Base-by-base conservation (phyloP, 1,140 invertebrate genomes). In the Dendrolimus kikuchii region DNA sequence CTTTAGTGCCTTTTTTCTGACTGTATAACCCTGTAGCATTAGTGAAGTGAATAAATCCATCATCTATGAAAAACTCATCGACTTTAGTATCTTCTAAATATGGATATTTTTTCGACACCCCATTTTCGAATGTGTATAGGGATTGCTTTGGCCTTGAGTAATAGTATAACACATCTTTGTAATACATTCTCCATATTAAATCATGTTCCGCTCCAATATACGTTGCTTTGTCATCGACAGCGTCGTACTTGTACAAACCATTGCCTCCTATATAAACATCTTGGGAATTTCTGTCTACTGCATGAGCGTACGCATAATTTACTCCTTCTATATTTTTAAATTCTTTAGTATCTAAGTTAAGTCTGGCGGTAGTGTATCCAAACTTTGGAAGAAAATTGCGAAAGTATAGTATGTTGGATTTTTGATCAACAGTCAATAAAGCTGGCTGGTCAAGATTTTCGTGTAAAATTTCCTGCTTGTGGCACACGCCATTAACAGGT, bases 11-110 rank as follows among this genome's bases (percentile, higher is more conserved):
- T 57, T 76, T 79, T 38, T 67, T 67, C 53, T 77, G 74, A 49
- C 69, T 62, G 40, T 64, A 83, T 10, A 84, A 55, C 9, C 81
- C 78, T 6, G 69, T 71, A 5, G 55, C 47, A 52, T 84, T 81
- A 1, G 64, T 74, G 42, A 61, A 84, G 49, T 72, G 81, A 46
- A 79, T 68, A 2, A 53, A 40, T 47, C 74, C 52, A 7, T 78
- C 62, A 46, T 81, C 79, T 38, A 84, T 75, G 9, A 74, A 49
- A 38, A 84, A 81, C 10, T 70, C 62, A 49, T 80, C 72, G 0
- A 81, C 72, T 62, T 78, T 78, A 1, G 71, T 79, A 9, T 81
- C 68, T 68, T 82, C 69, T 43, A 85, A 64, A 53, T 85, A 76
- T 44, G 58, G 59, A 42, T 74, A 74, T 54, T 66, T 69, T 5